Evolutionary conservation across 2,888 invertebrate genomes (phyloP).

Genomic region (Hirtodrosophila duncani): DNA sequence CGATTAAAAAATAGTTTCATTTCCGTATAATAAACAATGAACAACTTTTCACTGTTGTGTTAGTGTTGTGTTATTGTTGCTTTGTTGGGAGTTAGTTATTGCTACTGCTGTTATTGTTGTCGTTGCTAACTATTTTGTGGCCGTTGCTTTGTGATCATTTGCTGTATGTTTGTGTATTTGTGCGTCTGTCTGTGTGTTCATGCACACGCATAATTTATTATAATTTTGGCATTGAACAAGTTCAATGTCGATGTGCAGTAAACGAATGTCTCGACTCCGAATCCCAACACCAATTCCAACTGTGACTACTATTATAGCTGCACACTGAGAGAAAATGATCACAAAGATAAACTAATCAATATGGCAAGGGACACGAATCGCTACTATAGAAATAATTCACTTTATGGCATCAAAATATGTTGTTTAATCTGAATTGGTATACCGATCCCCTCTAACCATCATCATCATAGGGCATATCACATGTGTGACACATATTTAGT

Average conservation of each 20-base stretch:
- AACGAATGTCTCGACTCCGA: conserved; percentile 17
- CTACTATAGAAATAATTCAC: too few species aligned
- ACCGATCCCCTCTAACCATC: too few species aligned
- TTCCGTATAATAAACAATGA: conserved; percentile 67
- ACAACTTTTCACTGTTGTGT: conserved; percentile 54
- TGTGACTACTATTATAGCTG: too few species aligned
- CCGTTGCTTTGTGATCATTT: conserved; percentile 19
- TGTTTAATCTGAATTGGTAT: too few species aligned
- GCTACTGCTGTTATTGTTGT: conserved; percentile 7
- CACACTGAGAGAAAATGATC: too few species aligned
- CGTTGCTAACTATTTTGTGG: conserved; percentile 25
- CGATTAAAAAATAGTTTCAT: conserved; percentile 44
- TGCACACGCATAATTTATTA: conserved; percentile 68
- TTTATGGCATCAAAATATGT: too few species aligned
- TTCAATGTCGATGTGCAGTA: conserved; percentile 73
- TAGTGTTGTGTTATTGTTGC: conserved; percentile 19
- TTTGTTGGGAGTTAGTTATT: conserved; percentile 6
- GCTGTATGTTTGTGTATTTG: too few species aligned
- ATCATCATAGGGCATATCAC: too few species aligned
- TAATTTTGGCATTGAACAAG: conserved; percentile 75
- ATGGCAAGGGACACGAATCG: too few species aligned
- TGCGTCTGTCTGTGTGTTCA: conserved; percentile 22
- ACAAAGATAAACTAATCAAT: too few species aligned
- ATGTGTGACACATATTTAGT: too few species aligned
- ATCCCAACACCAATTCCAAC: too few species aligned